A percentile compares a stretch with the other conserved stretches of the same genome.
phyloP scores from a whole-genome alignment of 2,797 vertebrate genomes.

The Phoeniculus purpureus region DNA sequence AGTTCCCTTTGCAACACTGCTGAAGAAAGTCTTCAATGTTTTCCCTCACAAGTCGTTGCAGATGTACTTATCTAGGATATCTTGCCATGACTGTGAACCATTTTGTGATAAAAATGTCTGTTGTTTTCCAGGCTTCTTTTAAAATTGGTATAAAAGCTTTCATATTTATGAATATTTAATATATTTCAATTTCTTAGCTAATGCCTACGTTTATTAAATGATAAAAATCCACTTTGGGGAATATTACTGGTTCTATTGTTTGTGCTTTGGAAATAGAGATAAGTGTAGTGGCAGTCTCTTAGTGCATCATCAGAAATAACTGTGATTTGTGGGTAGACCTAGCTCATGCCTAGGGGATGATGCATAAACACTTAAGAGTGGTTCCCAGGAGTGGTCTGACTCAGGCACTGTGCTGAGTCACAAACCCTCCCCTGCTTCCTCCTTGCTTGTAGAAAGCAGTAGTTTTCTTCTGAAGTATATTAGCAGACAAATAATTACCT shows the following conservation, averaged over 20 bases:
- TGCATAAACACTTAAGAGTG: neutral
- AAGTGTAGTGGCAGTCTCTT: neutral
- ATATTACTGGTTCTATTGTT: neutral
- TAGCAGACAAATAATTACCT: constrained; percentile 31
- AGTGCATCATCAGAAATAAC: neutral
- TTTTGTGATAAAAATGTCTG: neutral
- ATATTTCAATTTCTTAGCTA: neutral
- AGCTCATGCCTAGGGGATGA: neutral
- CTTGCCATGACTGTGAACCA: neutral
- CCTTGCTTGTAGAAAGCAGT: neutral
- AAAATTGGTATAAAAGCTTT: constrained; percentile 11
- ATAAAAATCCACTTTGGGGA: neutral
- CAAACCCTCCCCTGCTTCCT: constrained; percentile 36
- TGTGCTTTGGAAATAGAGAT: neutral
- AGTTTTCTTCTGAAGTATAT: constrained; percentile 3
- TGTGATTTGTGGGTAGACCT: neutral
- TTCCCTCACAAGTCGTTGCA: neutral
- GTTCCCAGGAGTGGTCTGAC: constrained; percentile 42
- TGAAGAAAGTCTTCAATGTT: neutral
- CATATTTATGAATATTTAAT: constrained; percentile 43
- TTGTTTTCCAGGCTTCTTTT: neutral
- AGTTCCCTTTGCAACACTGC: neutral
- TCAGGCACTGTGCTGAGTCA: constrained; percentile 48
- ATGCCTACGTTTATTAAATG: neutral
- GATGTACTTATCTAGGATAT: neutral